These are phyloP conservation scores for Tiliacea aurago DNA, from an alignment of 2,888 invertebrate genomes.

Conservation along the genomic window DNA sequence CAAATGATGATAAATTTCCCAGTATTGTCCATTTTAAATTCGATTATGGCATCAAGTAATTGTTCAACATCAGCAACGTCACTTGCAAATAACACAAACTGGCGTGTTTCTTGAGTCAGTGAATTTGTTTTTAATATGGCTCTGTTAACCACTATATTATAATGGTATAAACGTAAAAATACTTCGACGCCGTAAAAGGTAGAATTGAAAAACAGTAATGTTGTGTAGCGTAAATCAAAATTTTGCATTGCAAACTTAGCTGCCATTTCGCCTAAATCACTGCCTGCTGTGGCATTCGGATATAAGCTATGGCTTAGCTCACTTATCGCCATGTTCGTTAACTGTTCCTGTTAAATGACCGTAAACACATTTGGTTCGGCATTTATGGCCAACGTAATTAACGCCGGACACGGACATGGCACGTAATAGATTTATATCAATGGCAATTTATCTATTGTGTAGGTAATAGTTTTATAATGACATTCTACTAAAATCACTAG, in stretches of 20 bases:
- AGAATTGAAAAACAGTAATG: conserved; percentile 79
- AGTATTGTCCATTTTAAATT: conserved; percentile 76
- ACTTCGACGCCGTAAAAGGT: conserved; percentile 72
- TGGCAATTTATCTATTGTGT: conserved; percentile 50
- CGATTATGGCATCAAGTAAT: conserved; percentile 72
- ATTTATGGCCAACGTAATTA: conserved; percentile 38
- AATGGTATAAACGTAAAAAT: conserved; percentile 75
- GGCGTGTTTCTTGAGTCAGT: conserved; percentile 67
- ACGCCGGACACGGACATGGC: conserved; percentile 22
- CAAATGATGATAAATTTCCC: conserved; percentile 82
- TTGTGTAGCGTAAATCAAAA: conserved; percentile 79
- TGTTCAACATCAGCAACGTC: conserved; percentile 69
- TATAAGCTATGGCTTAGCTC: conserved; percentile 32
- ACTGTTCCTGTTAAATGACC: conserved; percentile 40
- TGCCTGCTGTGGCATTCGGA: conserved; percentile 33
- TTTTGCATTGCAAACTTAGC: conserved; percentile 78
- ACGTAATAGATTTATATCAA: conserved; percentile 59
- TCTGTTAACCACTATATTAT: conserved; percentile 73
- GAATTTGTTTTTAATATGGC: conserved; percentile 65
- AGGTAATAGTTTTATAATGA: conserved; percentile 41
- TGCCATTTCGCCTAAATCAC: conserved; percentile 73
- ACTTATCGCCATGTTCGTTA: conserved; percentile 41
- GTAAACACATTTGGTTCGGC: conserved; percentile 28
- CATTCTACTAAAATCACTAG: conserved; percentile 23
- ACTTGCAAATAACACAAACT: conserved; percentile 78